phyloP scores from a whole-genome alignment of 2,888 invertebrate genomes.

The Tuberolachnus salignus region DNA sequence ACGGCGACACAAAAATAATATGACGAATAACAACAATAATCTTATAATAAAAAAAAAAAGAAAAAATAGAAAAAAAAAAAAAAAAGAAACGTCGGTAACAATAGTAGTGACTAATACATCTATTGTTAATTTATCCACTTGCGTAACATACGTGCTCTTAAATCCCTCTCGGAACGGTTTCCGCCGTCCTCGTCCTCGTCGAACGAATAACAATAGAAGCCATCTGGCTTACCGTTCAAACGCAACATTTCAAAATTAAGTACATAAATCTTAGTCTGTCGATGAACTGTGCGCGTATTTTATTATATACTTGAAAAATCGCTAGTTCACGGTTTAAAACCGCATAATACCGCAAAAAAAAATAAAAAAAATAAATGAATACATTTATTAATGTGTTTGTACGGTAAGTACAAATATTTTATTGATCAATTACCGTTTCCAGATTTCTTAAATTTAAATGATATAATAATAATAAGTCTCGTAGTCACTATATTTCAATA shows the following conservation, averaged over 20 bases:
- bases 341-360: neutral
- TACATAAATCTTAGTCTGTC: neutral
- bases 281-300: neutral
- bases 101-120: conserved; percentile 15
- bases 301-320: neutral
- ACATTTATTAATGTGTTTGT: no score
- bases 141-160: neutral
- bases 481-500: no score
- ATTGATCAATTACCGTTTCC: no score
- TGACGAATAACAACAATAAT: no score
- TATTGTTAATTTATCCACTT: conserved; percentile 25
- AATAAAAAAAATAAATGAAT: no score
- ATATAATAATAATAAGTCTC: no score
- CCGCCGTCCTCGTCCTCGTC: neutral
- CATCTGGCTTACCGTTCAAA: neutral
- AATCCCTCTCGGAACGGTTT: neutral
- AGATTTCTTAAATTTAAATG: no score
- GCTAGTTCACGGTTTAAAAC: neutral
- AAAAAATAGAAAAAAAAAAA: no score
- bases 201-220: neutral
- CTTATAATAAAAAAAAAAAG: no score
- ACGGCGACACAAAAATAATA: conserved; percentile 5
- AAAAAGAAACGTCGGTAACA: no score
- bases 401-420: no score
- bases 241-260: conserved; percentile 2